A percentile compares a stretch with the other conserved stretches of the same genome.
These are phyloP conservation scores for Crotalus helleri DNA, from an alignment of 2,113 vertebrate species.

Conservation along the genomic window DNA sequence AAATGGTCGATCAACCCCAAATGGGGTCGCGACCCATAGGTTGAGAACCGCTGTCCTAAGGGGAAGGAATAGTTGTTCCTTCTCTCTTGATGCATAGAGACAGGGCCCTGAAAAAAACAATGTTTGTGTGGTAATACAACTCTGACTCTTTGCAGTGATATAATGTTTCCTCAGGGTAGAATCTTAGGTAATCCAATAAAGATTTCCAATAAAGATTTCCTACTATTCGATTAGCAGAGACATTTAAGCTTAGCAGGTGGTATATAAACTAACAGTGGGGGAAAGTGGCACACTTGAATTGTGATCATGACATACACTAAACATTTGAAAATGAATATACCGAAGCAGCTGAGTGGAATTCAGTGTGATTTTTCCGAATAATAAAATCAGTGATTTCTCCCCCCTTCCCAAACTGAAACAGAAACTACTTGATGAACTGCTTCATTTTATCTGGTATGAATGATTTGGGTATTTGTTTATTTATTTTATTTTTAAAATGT, in stretches of 20 bases:
- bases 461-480: not conserved
- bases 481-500: too few relatives aligned
- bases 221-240: not conserved
- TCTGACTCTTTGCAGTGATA: not conserved
- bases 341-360: not conserved
- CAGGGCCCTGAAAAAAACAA: not conserved
- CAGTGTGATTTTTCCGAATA: not conserved
- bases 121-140: not conserved
- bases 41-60: not conserved
- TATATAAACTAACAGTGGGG: not conserved
- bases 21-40: too few relatives aligned
- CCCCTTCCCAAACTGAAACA: not conserved
- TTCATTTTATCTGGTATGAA: not conserved
- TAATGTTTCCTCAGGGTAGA: not conserved
- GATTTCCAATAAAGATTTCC: not conserved
- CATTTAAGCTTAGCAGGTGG: not conserved
- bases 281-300: not conserved
- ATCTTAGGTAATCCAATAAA: not conserved
- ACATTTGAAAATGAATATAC: not conserved
- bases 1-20: too few relatives aligned
- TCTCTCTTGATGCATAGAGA: not conserved
- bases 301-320: not conserved
- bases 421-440: not conserved
- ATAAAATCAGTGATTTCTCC: not conserved
- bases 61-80: too few relatives aligned